Conservation (phyloP, 2,113 vertebrate genomes). For the Tachysurus fulvidraco region DNA sequence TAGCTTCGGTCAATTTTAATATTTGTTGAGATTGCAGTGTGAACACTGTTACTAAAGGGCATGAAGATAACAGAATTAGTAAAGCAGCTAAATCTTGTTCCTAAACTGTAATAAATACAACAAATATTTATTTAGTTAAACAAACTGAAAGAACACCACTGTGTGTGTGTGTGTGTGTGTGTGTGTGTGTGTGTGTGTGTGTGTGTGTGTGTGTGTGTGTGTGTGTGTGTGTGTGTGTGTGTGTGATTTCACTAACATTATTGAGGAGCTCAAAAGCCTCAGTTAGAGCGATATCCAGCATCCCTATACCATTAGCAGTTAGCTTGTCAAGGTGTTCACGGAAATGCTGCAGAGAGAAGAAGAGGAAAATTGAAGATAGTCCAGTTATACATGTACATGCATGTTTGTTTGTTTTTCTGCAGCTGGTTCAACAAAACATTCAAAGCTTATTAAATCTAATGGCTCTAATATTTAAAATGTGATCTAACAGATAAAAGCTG, state of each 20-base stretch:
- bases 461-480: background rate
- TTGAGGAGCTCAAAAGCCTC: conserved; percentile 93
- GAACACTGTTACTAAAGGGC: background rate
- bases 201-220: background rate
- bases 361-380: conserved; percentile 5
- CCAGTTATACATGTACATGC: background rate
- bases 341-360: conserved; percentile 83
- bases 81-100: background rate
- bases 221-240: background rate
- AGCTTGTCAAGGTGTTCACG: conserved; percentile 92
- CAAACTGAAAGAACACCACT: background rate
- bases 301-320: conserved; percentile 93
- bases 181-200: background rate
- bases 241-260: conserved; percentile 78
- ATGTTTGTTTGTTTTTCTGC: background rate
- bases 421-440: background rate
- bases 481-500: too few species aligned
- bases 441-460: background rate
- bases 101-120: background rate
- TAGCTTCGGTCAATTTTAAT: background rate
- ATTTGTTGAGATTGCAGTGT: background rate
- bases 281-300: conserved; percentile 91
- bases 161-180: background rate
- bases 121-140: background rate
- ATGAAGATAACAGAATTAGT: background rate